Evolutionary conservation across 2,888 invertebrate genomes (phyloP), one percentile per base, ranked within the genome.

Genomic region (Eilema caniola): DNA sequence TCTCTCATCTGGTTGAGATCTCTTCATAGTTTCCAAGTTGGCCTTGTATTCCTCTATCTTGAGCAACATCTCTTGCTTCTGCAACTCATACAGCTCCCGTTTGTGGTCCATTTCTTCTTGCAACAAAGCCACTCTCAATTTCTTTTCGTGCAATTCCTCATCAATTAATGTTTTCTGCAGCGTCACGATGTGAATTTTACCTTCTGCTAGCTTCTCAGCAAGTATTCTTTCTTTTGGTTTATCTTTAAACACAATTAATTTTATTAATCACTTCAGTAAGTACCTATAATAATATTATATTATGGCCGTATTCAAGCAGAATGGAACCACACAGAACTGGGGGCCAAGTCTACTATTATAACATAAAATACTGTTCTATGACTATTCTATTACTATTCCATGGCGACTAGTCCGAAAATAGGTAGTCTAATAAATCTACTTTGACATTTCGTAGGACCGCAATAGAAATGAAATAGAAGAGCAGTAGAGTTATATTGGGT

Each of bases 191-290:
- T 66, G 61, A 16, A 70, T 56, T 62, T 47, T 66, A 1, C 62
- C 70, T 57, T 70, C 70, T 28, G 70, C 66, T 7, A 70, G 62
- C 33, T 66, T 66, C 8, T 70, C 70, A 12, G 68, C 68, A 2
- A 70, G 53, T 57, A 66, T n/a, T 62, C 66, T 66, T 62, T 70
- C 64, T 70, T 70, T 70, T 61, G 70, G 61, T 62, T 69, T 65
- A 25, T 53, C 69, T 65, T 8, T 47, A 66, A 37, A 23, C 33
- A 69, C 2, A 16, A 61, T 25, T 3, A 59, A 23, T 24, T 24
- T 1, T 57, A 23, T 11, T 10, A 57, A 24, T 5, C 23, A 12
- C 11, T n/a, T 37, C 1, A 8, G n/a, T n/a, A 8, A 1, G 33
- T 37, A 37, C 33, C 12, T 7, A 1, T 33, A 28, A 28, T 28